Conservation (phyloP, 2,113 vertebrate species). For the Oreochromis spilurus region DNA sequence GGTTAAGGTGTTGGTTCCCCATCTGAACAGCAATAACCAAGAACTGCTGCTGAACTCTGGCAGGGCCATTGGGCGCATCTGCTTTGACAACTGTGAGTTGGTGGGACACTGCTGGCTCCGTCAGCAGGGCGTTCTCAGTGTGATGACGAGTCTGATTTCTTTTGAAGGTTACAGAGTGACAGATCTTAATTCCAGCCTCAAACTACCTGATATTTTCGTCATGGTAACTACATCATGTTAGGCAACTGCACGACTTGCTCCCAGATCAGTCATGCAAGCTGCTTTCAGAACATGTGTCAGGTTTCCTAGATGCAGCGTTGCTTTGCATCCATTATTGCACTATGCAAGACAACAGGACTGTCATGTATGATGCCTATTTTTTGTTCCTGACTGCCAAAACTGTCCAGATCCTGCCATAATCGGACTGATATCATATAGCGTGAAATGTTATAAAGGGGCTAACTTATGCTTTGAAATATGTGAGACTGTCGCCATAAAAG, state of each 20-base stretch:
- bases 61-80: slow-evolving; percentile 85
- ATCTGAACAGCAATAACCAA: slow-evolving; percentile 76
- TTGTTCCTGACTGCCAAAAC: background rate
- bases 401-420: background rate
- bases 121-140: background rate
- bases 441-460: background rate
- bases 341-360: background rate
- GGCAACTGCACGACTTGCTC: background rate
- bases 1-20: slow-evolving; percentile 75
- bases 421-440: background rate
- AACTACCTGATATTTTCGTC: background rate
- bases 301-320: background rate
- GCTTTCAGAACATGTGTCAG: background rate
- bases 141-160: background rate
- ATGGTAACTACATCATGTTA: background rate
- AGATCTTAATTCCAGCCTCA: background rate
- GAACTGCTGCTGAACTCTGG: slow-evolving; percentile 83
- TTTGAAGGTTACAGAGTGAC: background rate
- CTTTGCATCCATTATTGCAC: background rate
- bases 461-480: background rate
- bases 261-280: background rate
- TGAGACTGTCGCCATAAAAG: background rate
- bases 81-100: slow-evolving; percentile 82
- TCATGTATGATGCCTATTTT: background rate
- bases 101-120: background rate